Evolutionary conservation across 2,888 invertebrate genomes (phyloP).

Genomic region (Metallyticus violacea): DNA sequence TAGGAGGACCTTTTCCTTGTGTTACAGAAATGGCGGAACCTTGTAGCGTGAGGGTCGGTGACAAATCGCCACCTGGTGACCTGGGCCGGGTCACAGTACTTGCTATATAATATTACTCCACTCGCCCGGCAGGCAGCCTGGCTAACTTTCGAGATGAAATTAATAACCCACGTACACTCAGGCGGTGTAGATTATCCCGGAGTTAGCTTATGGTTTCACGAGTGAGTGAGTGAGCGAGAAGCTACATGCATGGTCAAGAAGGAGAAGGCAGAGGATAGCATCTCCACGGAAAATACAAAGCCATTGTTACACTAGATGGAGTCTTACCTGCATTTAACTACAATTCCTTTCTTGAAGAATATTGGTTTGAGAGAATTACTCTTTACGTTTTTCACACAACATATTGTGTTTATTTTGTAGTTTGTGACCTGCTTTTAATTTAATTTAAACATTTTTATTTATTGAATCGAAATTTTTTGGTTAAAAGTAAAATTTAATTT

Average conservation of each 20-base stretch:
- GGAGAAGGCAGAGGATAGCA: not conserved
- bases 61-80: slow-evolving; percentile 52
- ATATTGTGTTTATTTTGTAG: too few relatives aligned
- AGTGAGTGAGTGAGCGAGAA: not conserved
- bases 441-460: too few relatives aligned
- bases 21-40: slow-evolving; percentile 47
- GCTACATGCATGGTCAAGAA: not conserved
- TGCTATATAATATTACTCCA: slow-evolving; percentile 12
- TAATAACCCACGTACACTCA: slow-evolving; percentile 15
- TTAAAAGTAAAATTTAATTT: too few relatives aligned
- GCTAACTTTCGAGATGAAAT: slow-evolving; percentile 25
- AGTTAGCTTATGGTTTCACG: slow-evolving; percentile 15
- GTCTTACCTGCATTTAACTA: too few relatives aligned
- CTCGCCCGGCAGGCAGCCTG: not conserved
- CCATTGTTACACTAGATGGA: not conserved
- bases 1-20: not conserved
- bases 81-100: slow-evolving; percentile 32
- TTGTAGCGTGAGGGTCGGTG: slow-evolving; percentile 49
- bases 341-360: too few relatives aligned
- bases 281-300: not conserved
- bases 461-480: too few relatives aligned
- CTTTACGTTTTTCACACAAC: too few relatives aligned
- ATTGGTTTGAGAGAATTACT: too few relatives aligned
- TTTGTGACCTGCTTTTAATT: too few relatives aligned
- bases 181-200: slow-evolving; percentile 6